These are phyloP conservation scores for Centroberyx gerrardi DNA, from an alignment of 2,797 vertebrate genomes.

Conservation along the genomic window DNA sequence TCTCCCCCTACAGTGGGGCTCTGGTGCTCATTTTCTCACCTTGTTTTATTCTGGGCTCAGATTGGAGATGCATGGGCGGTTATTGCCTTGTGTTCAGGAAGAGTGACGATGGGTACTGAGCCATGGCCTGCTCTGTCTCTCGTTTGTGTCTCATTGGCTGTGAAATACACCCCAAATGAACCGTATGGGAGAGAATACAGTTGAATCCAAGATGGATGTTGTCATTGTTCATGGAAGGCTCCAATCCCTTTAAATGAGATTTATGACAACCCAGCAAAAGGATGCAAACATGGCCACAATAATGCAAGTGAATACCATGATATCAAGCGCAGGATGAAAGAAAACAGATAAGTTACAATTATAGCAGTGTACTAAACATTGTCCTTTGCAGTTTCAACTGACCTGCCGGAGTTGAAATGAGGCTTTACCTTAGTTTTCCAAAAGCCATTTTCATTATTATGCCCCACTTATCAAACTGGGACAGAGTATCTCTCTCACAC, in stretches of 20 bases:
- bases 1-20: constrained; percentile 31
- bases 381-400: constrained; percentile 45
- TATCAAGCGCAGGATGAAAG: background rate
- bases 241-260: constrained; percentile 50
- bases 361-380: constrained; percentile 35
- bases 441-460: constrained; percentile 67
- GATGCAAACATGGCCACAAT: constrained; percentile 27
- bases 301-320: background rate
- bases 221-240: constrained; percentile 47
- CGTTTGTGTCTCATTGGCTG: constrained; percentile 55
- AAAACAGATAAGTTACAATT: constrained; percentile 3
- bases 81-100: constrained; percentile 73
- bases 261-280: constrained; percentile 46
- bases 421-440: constrained; percentile 57
- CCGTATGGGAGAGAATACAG: constrained; percentile 21
- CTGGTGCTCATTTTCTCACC: constrained; percentile 72
- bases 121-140: constrained; percentile 43
- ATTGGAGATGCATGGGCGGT: constrained; percentile 70
- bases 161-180: constrained; percentile 59
- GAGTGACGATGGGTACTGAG: constrained; percentile 63
- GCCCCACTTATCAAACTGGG: constrained; percentile 80
- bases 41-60: constrained; percentile 75
- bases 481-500: constrained; percentile 63
- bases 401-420: constrained; percentile 54
- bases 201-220: constrained; percentile 44